Percentiles rank a stretch among this genome's conserved stretches.
Conservation (phyloP, 2,113 vertebrate genomes). For the Menura novaehollandiae region DNA sequence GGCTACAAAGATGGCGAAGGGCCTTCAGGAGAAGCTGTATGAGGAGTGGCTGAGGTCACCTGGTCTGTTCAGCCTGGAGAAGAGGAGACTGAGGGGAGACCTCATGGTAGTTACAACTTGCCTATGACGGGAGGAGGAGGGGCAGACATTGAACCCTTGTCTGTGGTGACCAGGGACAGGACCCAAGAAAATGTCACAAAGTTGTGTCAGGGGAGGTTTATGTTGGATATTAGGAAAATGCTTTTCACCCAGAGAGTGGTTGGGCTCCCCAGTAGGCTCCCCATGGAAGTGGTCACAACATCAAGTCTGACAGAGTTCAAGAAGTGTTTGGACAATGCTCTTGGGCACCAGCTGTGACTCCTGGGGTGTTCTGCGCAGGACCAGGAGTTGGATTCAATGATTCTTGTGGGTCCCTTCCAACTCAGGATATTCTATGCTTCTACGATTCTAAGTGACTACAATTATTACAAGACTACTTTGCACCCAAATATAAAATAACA, state of each 20-base stretch:
- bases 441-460: not conserved
- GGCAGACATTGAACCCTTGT: fast-evolving
- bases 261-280: not conserved
- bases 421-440: not conserved
- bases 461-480: not conserved
- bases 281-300: not conserved
- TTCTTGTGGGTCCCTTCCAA: not conserved
- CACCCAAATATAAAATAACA: conserved; percentile 11
- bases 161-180: not conserved
- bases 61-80: not conserved
- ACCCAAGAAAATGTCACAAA: fast-evolving
- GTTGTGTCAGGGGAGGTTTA: not conserved
- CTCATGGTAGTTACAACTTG: not conserved
- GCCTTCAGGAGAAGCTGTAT: not conserved
- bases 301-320: not conserved
- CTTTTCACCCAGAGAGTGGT: not conserved
- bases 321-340: not conserved
- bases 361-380: not conserved
- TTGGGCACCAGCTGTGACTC: not conserved
- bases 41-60: not conserved
- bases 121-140: fast-evolving
- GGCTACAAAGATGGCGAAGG: not conserved
- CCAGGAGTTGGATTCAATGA: not conserved
- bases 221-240: not conserved
- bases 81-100: not conserved